Base-by-base conservation (phyloP, 1,140 invertebrate species). In the Spodoptera frugiperda region DNA sequence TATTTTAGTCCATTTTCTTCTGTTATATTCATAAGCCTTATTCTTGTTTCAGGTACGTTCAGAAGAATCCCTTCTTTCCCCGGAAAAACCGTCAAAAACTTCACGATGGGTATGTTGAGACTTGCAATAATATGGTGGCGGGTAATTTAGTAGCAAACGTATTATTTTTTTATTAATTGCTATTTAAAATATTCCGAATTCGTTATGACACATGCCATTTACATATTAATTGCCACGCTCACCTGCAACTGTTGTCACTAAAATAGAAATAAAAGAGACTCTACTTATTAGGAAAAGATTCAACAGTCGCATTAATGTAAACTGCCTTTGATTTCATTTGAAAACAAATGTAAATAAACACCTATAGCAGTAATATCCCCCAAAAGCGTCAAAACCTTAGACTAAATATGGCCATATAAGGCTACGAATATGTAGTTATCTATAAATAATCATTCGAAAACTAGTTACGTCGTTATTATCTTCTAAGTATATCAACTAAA, bases 21-120 rank as follows among this genome's bases (percentile, higher is more conserved):
- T 53, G 3, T 19, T 53, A 53, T 6, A 19, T 8, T 53, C 19
- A 17, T 59, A 33, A 33, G n/a, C 15, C 11, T 19, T 46, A 19
- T 9, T 5, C 14, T 19, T 63, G 33, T 63, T 63, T 63, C 87
- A 93, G 92, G 92, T 93, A 92, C 92, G 92, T 93, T 93, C 92
- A 77, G 92, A 93, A 77, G 92, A 93, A 80, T 93, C 89, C 71
- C 88, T 93, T 82, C 86, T 89, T 81, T 79, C 88, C 9, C 86
- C 87, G 76, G 91, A 92, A 83, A 91, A 91, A 61, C 39, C 87
- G 15, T 77, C 87, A 74, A 93, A 93, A 80, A 86, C 70, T 82
- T 71, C 88, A 85, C 87, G 92, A 91, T 93, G 91, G 92, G 92
- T 93, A 93, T 80, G 92, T 89, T 80, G 51, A n/a, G n/a, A 77